Evolutionary conservation across 2,888 invertebrate species (phyloP).

Genomic region (Lycia hirtaria): DNA sequence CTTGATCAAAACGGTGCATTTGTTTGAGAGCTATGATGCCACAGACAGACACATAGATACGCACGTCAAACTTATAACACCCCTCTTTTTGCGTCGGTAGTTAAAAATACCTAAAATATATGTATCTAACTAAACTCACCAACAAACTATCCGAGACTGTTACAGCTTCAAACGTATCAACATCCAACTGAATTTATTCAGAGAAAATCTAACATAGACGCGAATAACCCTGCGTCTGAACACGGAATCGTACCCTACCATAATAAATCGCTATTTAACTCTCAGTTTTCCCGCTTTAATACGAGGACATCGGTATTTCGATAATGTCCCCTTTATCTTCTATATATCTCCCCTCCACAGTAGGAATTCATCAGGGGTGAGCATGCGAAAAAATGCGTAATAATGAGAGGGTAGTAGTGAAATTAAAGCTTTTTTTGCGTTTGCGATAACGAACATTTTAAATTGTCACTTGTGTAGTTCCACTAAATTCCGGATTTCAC

Average conservation of each 20-base stretch:
- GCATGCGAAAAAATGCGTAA: conserved; percentile 80
- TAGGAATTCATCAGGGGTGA: conserved; percentile 75
- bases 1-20: too few species aligned
- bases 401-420: conserved; percentile 73
- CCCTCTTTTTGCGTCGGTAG: too few species aligned
- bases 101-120: too few species aligned
- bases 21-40: too few species aligned
- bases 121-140: background rate
- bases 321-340: conserved; percentile 81
- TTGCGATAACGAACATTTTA: background rate
- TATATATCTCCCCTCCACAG: conserved; percentile 68
- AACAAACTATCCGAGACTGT: background rate
- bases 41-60: too few species aligned
- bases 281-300: conserved; percentile 79
- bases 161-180: background rate
- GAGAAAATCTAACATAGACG: conserved; percentile 28
- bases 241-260: conserved; percentile 47
- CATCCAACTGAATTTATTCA: conserved; percentile 38
- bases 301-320: conserved; percentile 81
- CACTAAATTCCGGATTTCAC: too few species aligned
- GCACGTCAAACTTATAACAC: too few species aligned
- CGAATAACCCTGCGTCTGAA: conserved; percentile 29
- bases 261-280: conserved; percentile 80
- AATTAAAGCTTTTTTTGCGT: conserved; percentile 11
- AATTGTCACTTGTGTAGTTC: too few species aligned